Evolutionary conservation across 2,797 vertebrate species (phyloP).

Genomic region (Lacerta bilineata): DNA sequence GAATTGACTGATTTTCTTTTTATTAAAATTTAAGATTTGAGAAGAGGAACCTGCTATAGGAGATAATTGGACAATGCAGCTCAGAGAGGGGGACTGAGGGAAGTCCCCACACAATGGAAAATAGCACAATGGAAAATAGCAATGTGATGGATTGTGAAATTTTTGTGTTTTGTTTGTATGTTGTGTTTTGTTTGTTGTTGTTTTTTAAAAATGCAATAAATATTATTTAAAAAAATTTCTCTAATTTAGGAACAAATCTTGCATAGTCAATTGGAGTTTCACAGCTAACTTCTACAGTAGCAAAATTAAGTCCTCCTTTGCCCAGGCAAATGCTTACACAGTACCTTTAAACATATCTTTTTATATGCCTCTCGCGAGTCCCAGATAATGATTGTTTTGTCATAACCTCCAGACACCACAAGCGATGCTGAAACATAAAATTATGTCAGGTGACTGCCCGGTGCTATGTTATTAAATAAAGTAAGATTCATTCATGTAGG

Average conservation of each 20-base stretch:
- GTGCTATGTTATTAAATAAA: conserved; percentile 24
- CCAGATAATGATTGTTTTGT: conserved; percentile 75
- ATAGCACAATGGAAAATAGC: too few relatives aligned
- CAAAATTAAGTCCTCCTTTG: conserved; percentile 2
- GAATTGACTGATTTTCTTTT: too few relatives aligned
- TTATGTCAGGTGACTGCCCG: conserved; percentile 8
- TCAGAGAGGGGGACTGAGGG: too few relatives aligned
- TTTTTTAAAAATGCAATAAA: too few relatives aligned
- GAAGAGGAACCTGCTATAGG: too few relatives aligned
- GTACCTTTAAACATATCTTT: conserved; percentile 79
- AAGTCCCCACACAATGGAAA: too few relatives aligned
- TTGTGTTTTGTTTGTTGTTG: too few relatives aligned
- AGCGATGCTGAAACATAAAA: conserved; percentile 74
- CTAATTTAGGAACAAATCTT: not conserved
- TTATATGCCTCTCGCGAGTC: conserved; percentile 68
- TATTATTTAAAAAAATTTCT: too few relatives aligned
- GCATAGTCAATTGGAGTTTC: not conserved
- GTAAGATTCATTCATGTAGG: conserved; percentile 4
- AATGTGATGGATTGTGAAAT: too few relatives aligned
- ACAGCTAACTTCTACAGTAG: not conserved
- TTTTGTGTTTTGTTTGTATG: too few relatives aligned
- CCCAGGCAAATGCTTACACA: not conserved
- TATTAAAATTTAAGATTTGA: too few relatives aligned
- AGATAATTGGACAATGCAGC: too few relatives aligned
- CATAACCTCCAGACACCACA: conserved; percentile 75